Evolutionary conservation across 37 sponge, comb jelly and placozoan genomes (phyloP), one percentile per base, ranked within the genome.

Genomic region (Mnemiopsis leidyi): DNA sequence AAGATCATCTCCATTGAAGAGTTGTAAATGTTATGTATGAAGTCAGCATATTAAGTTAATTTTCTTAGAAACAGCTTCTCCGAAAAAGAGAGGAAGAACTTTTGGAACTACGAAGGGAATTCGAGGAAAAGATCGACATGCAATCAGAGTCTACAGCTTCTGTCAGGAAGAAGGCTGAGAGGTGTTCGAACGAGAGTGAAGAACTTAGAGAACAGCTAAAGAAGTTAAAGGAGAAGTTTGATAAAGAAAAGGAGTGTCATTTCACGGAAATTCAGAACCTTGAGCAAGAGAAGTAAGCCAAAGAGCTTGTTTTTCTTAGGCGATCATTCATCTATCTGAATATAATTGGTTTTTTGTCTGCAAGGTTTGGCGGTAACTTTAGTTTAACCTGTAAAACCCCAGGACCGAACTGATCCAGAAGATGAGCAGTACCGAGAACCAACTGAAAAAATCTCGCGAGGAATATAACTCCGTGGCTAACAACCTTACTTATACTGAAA

Each of bases 161-260:
- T 1, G 36, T 85, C 0, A 1, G 90, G 39, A 38, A 40, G 61
- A 13, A 85, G 48, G 61, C 90, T 3, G 90, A 85, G 21, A 13
- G 61, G 61, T 23, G 23, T 39, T 21, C n/a, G 90, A 39, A 28
- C 23, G 61, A 85, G 30, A 40, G 35, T 23, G 36, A 39, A 28
- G 48, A 38, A 1, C 3, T 3, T 0, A 3, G 1, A 1, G 90
- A 85, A 39, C 61, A 85, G 90, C 13, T 85, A 0, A 16, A n/a
- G 13, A 85, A 85, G 39, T 5, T 85, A 61, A 85, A 85, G 39
- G 90, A 85, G 2, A 85, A 85, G 48, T n/a, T 85, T 7, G 90
- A 85, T 16, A 85, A 40, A n/a, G 90, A 85, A 40, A 85, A 39
- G 48, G 61, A 85, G 21, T 24, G n/a, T 3, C 48, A 40, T 85